A percentile compares a stretch with the other conserved stretches of the same genome.
Evolutionary conservation across 2,888 invertebrate species (phyloP).

Genomic region (Onchidella celtica): DNA sequence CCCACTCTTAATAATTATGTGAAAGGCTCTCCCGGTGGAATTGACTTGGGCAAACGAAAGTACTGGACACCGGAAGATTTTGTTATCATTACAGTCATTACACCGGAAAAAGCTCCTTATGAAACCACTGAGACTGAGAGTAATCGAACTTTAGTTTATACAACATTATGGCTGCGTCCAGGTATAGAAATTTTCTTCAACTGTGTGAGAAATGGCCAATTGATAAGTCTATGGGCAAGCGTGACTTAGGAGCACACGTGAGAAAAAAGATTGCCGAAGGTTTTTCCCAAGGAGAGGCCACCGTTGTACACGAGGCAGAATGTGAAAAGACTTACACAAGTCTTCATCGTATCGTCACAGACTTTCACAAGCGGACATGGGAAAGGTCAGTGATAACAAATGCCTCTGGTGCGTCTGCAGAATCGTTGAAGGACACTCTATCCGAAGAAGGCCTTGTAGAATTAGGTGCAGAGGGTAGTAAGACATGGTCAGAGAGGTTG

Average conservation of each 20-base stretch:
- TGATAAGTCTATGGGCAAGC: constrained; percentile 28
- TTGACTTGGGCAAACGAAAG: not conserved
- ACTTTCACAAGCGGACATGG: constrained; percentile 8
- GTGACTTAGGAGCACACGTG: constrained; percentile 28
- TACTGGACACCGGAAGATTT: not conserved
- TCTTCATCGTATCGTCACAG: constrained; percentile 29
- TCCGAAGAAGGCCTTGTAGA: constrained; percentile 25
- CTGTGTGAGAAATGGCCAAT: constrained; percentile 36
- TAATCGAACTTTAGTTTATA: too few relatives aligned
- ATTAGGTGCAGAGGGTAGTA: not conserved
- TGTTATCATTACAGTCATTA: not conserved
- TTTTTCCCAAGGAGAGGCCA: constrained; percentile 36
- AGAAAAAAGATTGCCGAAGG: constrained; percentile 19
- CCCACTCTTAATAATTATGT: too few relatives aligned
- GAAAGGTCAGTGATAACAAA: constrained; percentile 18
- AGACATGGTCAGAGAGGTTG: not conserved
- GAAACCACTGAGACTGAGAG: too few relatives aligned
- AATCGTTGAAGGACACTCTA: not conserved
- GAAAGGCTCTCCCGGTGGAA: not conserved
- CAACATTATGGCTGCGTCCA: constrained; percentile 32
- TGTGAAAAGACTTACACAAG: constrained; percentile 34
- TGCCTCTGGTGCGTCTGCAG: not conserved
- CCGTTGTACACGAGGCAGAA: constrained; percentile 19
- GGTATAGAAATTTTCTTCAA: constrained; percentile 30
- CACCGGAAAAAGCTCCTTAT: too few relatives aligned